Evolutionary conservation across 2,113 vertebrate species (phyloP), one percentile per base, ranked within the genome.

Genomic region (Labrus mixtus): DNA sequence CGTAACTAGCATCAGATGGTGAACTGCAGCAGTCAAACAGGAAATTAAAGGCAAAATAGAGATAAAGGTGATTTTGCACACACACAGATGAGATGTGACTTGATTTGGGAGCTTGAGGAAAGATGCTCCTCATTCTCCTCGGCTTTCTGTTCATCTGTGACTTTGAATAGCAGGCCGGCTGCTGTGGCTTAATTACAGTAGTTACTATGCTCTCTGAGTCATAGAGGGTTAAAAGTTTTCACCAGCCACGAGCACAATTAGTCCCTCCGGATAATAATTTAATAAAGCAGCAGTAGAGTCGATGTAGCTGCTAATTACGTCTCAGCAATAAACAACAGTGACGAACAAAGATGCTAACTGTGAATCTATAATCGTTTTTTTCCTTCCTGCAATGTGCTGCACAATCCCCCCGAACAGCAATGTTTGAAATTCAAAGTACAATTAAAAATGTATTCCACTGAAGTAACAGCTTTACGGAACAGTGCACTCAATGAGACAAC

Each of bases 191-290:
- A 67, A 87, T 78, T 78, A 71, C 57, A 76, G 46, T 54, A 45
- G 71, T 56, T 67, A 58, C 41, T 22, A 17, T 78, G 72, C 54
- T 74, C 20, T 46, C 59, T 54, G 43, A 70, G 48, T 68, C 81
- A 56, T 37, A 46, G 45, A 61, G 81, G 81, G 80, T 58, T 71
- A 75, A 83, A 90, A 67, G 77, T 85, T 82, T 87, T 84, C 63
- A 81, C 45, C 54, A 70, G 67, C 77, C 65, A 70, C 48, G 12
- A 50, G 78, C 61, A 61, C 71, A 80, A 69, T 61, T 60, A 65
- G 22, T 55, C 60, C 43, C 74, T 59, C 51, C 69, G 59, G 46
- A 69, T 55, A 82, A 74, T 79, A 39, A 78, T 82, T 65, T 66
- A 63, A 82, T 74, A 79, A 85, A 81, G 63, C 39, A 73, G 54